Percentiles rank a stretch among this genome's conserved stretches.
Conservation (phyloP, 2,113 vertebrate genomes). For the Columba livia region DNA sequence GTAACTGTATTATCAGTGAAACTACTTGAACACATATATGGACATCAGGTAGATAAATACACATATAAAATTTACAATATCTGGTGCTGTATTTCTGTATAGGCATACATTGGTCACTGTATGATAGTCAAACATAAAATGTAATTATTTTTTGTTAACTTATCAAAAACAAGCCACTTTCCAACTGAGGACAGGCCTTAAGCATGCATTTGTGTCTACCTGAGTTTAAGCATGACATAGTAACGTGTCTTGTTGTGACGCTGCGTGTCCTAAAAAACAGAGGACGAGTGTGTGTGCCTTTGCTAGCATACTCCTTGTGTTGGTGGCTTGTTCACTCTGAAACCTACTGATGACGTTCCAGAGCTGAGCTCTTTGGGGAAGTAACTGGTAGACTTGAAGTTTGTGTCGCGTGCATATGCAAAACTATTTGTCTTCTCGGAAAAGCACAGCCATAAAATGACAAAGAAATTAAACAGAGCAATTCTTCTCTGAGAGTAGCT, state of each 20-base stretch:
- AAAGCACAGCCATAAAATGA: not conserved
- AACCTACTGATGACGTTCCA: not conserved
- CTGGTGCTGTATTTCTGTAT: not conserved
- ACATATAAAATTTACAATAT: not conserved
- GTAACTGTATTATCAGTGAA: not conserved
- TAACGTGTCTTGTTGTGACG: not conserved
- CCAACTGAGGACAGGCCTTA: not conserved
- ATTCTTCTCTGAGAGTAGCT: not conserved
- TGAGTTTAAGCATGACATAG: too few species aligned
- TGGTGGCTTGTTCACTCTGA: not conserved
- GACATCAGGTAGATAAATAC: not conserved
- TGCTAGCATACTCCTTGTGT: not conserved
- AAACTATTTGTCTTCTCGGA: not conserved
- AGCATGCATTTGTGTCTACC: not conserved
- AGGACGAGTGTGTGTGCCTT: not conserved
- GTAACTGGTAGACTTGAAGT: not conserved
- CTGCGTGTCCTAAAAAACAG: not conserved
- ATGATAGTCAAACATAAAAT: not conserved
- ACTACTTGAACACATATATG: fast-evolving
- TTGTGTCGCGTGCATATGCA: fast-evolving
- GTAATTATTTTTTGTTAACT: not conserved
- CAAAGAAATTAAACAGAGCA: not conserved
- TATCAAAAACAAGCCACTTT: not conserved
- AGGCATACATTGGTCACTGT: not conserved
- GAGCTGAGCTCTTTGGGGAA: not conserved